These are phyloP conservation scores for Gambusia yucatana DNA, from an alignment of 2,797 vertebrate genomes.

Conservation along the genomic window DNA sequence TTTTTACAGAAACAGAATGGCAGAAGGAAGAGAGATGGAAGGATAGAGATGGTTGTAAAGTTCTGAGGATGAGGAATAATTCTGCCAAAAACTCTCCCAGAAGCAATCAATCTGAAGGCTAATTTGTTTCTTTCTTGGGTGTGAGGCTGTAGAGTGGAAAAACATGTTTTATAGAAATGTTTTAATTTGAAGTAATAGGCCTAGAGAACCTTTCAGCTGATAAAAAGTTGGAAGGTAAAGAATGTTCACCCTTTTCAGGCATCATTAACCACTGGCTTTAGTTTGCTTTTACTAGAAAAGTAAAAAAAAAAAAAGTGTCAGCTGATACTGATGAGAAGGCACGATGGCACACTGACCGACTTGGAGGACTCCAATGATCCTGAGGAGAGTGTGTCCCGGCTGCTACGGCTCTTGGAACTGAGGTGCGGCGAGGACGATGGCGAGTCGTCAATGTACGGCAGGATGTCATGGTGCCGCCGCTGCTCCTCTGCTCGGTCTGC, in stretches of 20 bases:
- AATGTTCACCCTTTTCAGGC: conserved; percentile 50
- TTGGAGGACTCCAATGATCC: conserved; percentile 91
- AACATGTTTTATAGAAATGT: conserved; percentile 21
- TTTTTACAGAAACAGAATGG: conserved; percentile 32
- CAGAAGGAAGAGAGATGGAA: conserved; percentile 32
- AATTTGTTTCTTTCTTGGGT: conserved; percentile 44
- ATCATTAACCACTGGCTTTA: neutral
- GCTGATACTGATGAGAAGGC: neutral
- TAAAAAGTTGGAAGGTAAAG: conserved; percentile 26
- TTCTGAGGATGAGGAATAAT: conserved; percentile 55
- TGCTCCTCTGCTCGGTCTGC: conserved; percentile 91
- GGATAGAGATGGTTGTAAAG: conserved; percentile 32
- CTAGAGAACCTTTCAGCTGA: neutral
- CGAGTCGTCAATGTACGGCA: conserved; percentile 96
- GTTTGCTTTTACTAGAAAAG: neutral
- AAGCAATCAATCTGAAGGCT: conserved; percentile 22
- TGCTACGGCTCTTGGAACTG: conserved; percentile 91
- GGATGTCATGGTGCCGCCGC: conserved; percentile 89
- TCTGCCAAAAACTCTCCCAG: conserved; percentile 46
- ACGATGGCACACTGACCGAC: conserved; percentile 83
- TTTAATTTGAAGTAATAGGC: neutral
- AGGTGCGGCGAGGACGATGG: conserved; percentile 95
- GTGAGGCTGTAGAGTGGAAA: conserved; percentile 26
- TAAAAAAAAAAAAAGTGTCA: neutral
- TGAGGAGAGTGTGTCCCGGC: conserved; percentile 88